Evolutionary conservation across 2,113 vertebrate genomes (phyloP), one percentile per base, ranked within the genome.

Genomic region (Pogona vitticeps): DNA sequence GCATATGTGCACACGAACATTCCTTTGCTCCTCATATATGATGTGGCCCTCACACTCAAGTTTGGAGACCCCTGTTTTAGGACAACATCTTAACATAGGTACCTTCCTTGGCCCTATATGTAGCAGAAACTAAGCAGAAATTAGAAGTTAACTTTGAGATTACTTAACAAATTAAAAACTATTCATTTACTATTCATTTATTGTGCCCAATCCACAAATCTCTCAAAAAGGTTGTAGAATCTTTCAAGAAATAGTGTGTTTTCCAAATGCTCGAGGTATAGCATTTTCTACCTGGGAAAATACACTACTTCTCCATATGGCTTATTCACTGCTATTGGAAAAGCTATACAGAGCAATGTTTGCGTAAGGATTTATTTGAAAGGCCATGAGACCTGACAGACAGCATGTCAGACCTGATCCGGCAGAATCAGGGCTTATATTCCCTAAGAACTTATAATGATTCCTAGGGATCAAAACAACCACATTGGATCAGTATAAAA

Each of bases 101-200:
- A n/a, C n/a, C n/a, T n/a, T n/a, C n/a, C n/a, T n/a, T n/a, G n/a
- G n/a, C n/a, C n/a, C n/a, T n/a, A n/a, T n/a, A n/a, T n/a, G n/a
- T n/a, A n/a, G n/a, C n/a, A n/a, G n/a, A n/a, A n/a, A n/a, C 83
- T 58, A 87, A 95, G 84, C 85, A 33, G 1, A 88, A 0, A 90
- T 1, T 79, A 92, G 67, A 94, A 17, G 63, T 31, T 68, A 7
- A 68, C 3, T 20, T 1, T 31, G 6, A 72, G 18, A 33, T 67
- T 65, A 40, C 33, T 63, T 12, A 28, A n/a, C n/a, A n/a, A 21
- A 52, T 36, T 26, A 67, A 26, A n/a, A 68, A 42, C 46, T 31
- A 21, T 38, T 31, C 36, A 40, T 17, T 80, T 15, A 6, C 63
- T 81, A 17, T 28, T n/a, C n/a, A 65, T 42, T 40, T 65, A n/a